These are phyloP conservation scores for Drosophila paulistorum DNA, from an alignment of 1,140 invertebrate species.

Conservation along the genomic window DNA sequence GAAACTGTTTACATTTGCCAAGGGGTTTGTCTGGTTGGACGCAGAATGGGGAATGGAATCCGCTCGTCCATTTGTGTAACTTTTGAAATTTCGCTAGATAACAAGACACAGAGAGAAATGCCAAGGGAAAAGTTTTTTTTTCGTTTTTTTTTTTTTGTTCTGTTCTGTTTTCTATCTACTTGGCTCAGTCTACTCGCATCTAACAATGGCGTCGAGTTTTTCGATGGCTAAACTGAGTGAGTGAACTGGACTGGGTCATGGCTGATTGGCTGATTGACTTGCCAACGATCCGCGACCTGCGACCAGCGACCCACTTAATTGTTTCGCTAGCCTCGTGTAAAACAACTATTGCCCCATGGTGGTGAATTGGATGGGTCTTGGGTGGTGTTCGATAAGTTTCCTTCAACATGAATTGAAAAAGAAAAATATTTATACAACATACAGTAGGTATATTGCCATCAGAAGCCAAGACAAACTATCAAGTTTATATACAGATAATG, in stretches of 20 bases:
- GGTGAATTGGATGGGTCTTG: neutral
- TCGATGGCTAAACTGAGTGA: conserved; percentile 8
- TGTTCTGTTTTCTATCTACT: neutral
- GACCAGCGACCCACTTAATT: conserved; percentile 65
- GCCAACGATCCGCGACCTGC: conserved; percentile 57
- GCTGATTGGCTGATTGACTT: conserved; percentile 76
- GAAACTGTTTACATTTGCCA: conserved; percentile 71
- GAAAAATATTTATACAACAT: conserved; percentile 10
- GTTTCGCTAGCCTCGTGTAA: conserved; percentile 44
- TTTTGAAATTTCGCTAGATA: conserved; percentile 65
- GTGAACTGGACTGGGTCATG: conserved; percentile 33
- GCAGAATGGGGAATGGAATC: conserved; percentile 22
- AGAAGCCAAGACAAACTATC: neutral
- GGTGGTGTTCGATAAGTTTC: neutral
- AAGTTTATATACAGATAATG: neutral
- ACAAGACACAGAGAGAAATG: conserved; percentile 32
- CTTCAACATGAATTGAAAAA: neutral
- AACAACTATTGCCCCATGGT: conserved; percentile 37
- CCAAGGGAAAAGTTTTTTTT: conserved; percentile 53
- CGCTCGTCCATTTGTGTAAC: conserved; percentile 63
- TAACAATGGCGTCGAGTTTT: conserved; percentile 48
- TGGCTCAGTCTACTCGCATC: neutral
- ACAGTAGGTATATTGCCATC: neutral
- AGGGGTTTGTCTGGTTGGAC: conserved; percentile 17
- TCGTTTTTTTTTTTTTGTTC: neutral